These are phyloP conservation scores for Heliconius cydno DNA, from an alignment of 2,888 invertebrate species.

Conservation along the genomic window DNA sequence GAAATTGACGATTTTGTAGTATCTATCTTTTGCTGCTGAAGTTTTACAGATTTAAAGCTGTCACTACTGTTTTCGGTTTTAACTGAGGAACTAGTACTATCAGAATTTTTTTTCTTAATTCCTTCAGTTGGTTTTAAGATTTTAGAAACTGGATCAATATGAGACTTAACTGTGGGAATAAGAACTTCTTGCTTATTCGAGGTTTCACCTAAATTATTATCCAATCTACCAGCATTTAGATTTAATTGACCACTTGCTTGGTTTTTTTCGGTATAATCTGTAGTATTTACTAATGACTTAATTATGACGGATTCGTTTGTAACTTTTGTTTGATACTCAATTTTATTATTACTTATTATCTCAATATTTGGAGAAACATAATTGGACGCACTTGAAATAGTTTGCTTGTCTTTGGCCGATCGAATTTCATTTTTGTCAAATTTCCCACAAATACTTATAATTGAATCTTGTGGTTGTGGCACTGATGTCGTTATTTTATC, in stretches of 20 bases:
- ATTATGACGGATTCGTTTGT: slow-evolving; percentile 17
- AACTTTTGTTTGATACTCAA: slow-evolving; percentile 13
- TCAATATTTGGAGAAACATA: slow-evolving; percentile 24
- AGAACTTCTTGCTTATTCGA: slow-evolving; percentile 2
- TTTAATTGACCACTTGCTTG: slow-evolving; percentile 21
- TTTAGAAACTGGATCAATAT: slow-evolving; percentile 12
- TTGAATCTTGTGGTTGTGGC: slow-evolving; percentile 12
- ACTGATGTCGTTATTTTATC: slow-evolving; percentile 22
- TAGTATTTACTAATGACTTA: slow-evolving; percentile 19
- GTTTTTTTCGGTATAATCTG: slow-evolving; percentile 2
- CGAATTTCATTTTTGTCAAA: slow-evolving; percentile 20
- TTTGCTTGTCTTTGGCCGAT: slow-evolving; percentile 18
- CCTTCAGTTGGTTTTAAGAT: slow-evolving; percentile 1
- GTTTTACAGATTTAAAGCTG: background rate
- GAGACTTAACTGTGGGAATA: slow-evolving; percentile 2
- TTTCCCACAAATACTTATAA: slow-evolving; percentile 28
- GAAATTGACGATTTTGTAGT: slow-evolving; percentile 6
- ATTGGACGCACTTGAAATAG: slow-evolving; percentile 5
- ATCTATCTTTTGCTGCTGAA: slow-evolving; percentile 11
- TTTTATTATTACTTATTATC: slow-evolving; percentile 20
- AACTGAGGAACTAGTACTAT: background rate
- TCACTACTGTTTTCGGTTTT: background rate
- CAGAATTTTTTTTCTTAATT: background rate
- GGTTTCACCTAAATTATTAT: slow-evolving; percentile 17
- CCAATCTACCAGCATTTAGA: background rate